Evolutionary conservation across 92 coral and sea anemone genomes (phyloP).

Genomic region (Parazoanthus darwini): DNA sequence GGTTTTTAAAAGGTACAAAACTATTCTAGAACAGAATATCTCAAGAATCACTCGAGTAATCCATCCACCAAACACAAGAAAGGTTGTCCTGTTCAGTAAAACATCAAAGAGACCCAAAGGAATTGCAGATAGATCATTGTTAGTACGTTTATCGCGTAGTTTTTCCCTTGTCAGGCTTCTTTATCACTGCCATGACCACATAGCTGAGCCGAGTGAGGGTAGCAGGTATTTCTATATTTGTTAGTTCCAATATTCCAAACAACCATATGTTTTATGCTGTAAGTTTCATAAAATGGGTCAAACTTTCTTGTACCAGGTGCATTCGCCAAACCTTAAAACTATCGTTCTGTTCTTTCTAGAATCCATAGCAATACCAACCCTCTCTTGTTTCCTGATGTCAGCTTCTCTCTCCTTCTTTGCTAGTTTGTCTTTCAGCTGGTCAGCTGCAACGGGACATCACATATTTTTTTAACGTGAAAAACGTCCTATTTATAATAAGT

Average conservation of each 20-base stretch:
- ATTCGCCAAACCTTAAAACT: neutral
- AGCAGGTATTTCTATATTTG: neutral
- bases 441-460: slow-evolving; percentile 52
- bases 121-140: neutral
- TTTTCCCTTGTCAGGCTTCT: neutral
- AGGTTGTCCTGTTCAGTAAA: no score
- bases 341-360: neutral
- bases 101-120: neutral
- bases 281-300: neutral
- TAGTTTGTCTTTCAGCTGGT: slow-evolving; percentile 82
- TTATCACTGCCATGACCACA: neutral
- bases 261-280: neutral
- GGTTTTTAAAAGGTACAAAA: no score
- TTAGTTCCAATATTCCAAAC: neutral
- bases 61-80: neutral
- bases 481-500: no score
- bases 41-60: neutral
- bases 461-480: no score
- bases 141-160: no score
- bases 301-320: neutral
- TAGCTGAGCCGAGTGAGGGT: neutral
- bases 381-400: slow-evolving; percentile 85
- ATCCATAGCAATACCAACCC: slow-evolving; percentile 57
- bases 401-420: slow-evolving; percentile 79
- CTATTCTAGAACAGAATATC: no score